Conservation (phyloP, 2,113 vertebrate genomes). For the Phasianus colchicus region DNA sequence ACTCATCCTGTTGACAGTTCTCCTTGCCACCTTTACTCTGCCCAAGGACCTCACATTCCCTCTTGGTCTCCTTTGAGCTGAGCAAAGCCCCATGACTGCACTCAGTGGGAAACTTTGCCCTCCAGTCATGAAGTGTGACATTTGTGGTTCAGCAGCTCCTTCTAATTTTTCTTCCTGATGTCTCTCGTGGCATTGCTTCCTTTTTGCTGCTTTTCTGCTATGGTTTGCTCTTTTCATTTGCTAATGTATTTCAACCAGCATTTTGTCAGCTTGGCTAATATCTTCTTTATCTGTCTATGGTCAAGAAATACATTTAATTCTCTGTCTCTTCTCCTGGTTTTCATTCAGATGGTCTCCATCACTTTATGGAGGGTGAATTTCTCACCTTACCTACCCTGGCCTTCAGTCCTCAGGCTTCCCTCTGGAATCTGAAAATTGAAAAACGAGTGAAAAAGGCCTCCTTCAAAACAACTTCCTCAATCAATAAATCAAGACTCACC, state of each 20-base stretch:
- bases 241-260: rapidly evolving
- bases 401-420: neutral
- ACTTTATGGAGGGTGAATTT: neutral
- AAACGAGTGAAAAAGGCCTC: neutral
- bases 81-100: neutral
- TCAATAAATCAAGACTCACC: neutral
- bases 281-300: neutral
- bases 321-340: neutral
- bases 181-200: neutral
- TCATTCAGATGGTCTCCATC: neutral
- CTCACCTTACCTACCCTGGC: neutral
- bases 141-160: neutral
- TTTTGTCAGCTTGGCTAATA: neutral
- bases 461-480: neutral
- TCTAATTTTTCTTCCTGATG: neutral
- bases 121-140: neutral
- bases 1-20: neutral
- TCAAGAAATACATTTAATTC: neutral
- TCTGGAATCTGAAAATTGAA: neutral
- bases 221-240: neutral
- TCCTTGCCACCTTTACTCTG: neutral
- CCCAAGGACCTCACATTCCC: neutral
- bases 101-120: neutral
- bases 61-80: neutral
- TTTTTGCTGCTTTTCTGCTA: neutral